Base-by-base conservation (phyloP, 2,797 vertebrate genomes). In the Phaenicophaeus curvirostris region DNA sequence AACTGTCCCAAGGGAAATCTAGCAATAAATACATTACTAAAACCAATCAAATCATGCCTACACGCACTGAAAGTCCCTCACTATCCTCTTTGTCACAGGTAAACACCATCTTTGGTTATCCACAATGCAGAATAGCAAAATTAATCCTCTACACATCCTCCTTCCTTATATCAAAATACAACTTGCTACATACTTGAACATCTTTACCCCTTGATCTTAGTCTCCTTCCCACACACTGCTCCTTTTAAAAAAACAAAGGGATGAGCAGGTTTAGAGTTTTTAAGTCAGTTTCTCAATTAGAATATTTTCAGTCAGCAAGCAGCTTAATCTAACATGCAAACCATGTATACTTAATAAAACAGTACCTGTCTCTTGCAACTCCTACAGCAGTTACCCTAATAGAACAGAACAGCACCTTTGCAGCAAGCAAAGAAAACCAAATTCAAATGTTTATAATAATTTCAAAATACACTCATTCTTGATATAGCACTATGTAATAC, bases 271-370 rank as follows among this genome's bases (percentile, higher is more conserved):
- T 77, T 63, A 24, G 13, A 7, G 6, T 42, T 67, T 84, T 69
- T 33, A 13, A 85, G 85, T 86, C 90, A 67, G 28, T 25, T 90
- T 63, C 77, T 87, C 59, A 82, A 76, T 92, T 76, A 85, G 63
- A 92, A 15, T 76, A 79, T 82, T 76, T 94, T 89, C 67, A 79
- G n/a, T 46, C 63, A 89, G 63, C 55, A 76, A 55, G 54, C 50
- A 91, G n/a, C 63, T 82, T 87, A 63, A 90, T 81, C 15, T 73
- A 91, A 76, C 54, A 68, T 24, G n/a, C 30, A 92, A 87, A 82
- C 71, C 30, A 35, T 9, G 5, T 21, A 48, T 63, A 72, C 65
- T 61, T 76, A 94, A 31, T 71, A 79, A 65, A 86, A 50, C 30
- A 81, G 33, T n/a, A 93, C 68, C 54, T 50, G 28, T 30, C 13